Conservation (phyloP, 1,140 invertebrate genomes). For the Drosophila tropicalis region DNA sequence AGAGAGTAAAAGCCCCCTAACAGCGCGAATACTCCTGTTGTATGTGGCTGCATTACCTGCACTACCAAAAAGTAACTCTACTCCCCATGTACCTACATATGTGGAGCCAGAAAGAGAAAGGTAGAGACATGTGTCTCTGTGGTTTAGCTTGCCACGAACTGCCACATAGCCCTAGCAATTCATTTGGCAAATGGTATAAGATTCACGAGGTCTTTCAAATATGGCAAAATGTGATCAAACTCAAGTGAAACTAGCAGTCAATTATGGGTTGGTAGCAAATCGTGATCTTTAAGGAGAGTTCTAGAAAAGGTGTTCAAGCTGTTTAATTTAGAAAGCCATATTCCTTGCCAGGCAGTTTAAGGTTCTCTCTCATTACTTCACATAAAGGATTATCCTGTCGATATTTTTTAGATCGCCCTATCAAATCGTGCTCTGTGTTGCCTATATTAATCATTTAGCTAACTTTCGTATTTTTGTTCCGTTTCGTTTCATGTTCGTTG, state of each 20-base stretch:
- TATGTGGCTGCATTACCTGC: constrained; percentile 25
- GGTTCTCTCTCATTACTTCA: no score
- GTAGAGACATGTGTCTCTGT: background rate
- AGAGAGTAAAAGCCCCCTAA: no score
- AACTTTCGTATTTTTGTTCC: background rate
- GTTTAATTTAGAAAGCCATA: no score
- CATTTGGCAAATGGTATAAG: constrained; percentile 54
- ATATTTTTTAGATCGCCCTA: no score
- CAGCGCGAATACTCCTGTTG: background rate
- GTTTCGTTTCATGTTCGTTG: constrained; percentile 1
- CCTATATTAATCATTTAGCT: background rate
- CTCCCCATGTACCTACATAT: background rate
- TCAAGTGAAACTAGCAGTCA: background rate
- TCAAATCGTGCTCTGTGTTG: no score
- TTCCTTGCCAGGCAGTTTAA: no score
- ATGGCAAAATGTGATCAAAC: constrained; percentile 1
- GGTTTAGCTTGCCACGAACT: constrained; percentile 30
- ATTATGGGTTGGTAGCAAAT: no score
- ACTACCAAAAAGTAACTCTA: constrained; percentile 30
- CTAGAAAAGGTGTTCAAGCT: no score
- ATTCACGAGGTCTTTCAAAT: constrained; percentile 35
- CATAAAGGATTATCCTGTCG: no score
- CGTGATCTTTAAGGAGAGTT: no score
- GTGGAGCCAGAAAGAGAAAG: no score
- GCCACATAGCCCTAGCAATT: constrained; percentile 39